Evolutionary conservation across 2,797 vertebrate genomes (phyloP).

Genomic region (Anabacerthia variegaticeps): DNA sequence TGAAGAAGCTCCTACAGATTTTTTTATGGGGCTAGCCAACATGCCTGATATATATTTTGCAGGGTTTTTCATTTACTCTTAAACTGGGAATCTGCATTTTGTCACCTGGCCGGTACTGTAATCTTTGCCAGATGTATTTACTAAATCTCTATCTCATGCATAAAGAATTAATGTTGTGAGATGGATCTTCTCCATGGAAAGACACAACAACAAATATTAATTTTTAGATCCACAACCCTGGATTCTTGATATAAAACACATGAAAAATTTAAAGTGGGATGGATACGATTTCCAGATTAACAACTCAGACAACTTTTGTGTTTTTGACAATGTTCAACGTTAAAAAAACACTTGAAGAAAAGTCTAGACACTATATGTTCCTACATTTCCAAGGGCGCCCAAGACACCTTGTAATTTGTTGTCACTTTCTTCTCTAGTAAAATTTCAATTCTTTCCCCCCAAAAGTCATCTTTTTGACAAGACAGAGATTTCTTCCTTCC

Average conservation of each 20-base stretch:
- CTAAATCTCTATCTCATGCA: background rate
- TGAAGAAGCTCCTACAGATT: background rate
- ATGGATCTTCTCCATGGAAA: background rate
- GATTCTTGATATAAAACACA: background rate
- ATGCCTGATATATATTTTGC: accelerated
- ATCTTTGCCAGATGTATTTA: background rate
- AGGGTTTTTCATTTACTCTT: background rate
- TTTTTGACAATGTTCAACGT: background rate
- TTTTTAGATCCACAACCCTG: background rate
- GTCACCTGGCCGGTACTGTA: background rate
- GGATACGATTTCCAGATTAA: background rate
- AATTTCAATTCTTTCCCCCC: background rate
- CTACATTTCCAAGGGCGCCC: background rate
- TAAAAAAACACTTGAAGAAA: background rate
- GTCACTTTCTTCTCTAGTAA: background rate
- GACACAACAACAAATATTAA: background rate
- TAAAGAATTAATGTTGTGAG: background rate
- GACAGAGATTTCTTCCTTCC: background rate
- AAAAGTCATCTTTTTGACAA: background rate
- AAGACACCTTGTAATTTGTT: background rate
- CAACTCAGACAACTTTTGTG: background rate
- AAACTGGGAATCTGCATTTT: background rate
- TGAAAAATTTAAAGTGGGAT: background rate
- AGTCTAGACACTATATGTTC: background rate
- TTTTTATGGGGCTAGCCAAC: accelerated